Evolutionary conservation across 37 sponge, comb jelly and placozoan genomes (phyloP).

Genomic region (Diacarnus erythraeanus): DNA sequence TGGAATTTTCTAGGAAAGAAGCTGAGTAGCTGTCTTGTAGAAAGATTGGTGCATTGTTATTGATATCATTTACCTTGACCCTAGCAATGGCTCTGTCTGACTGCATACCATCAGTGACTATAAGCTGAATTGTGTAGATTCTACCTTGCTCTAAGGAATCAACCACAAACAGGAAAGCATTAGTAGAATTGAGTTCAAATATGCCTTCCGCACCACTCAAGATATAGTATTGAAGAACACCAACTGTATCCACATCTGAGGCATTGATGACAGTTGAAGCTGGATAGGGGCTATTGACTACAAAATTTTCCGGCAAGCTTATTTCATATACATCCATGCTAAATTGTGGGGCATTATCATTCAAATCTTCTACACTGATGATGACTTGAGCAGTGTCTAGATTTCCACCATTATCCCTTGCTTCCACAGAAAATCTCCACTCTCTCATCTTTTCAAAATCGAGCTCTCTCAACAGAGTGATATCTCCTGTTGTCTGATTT

Average conservation of each 20-base stretch:
- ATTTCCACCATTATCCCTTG: conserved; percentile 28
- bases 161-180: conserved; percentile 40
- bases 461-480: conserved; percentile 31
- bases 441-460: conserved; percentile 35
- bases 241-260: conserved; percentile 57
- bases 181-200: conserved; percentile 43
- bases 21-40: conserved; percentile 11
- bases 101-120: conserved; percentile 49
- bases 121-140: conserved; percentile 26
- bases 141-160: not conserved
- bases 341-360: conserved; percentile 67
- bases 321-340: conserved; percentile 20
- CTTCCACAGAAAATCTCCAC: conserved; percentile 50
- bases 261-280: conserved; percentile 29
- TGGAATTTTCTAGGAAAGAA: conserved; percentile 39
- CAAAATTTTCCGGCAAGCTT: conserved; percentile 2
- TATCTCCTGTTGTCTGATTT: conserved; percentile 48
- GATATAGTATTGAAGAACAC: conserved; percentile 55
- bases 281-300: conserved; percentile 15
- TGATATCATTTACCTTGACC: conserved; percentile 42
- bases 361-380: conserved; percentile 43
- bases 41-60: conserved; percentile 63
- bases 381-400: conserved; percentile 31
- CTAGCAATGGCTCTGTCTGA: conserved; percentile 12
- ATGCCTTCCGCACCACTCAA: conserved; percentile 21